Evolutionary conservation across 2,797 vertebrate species (phyloP).

Genomic region (Rhynchonycteris naso): DNA sequence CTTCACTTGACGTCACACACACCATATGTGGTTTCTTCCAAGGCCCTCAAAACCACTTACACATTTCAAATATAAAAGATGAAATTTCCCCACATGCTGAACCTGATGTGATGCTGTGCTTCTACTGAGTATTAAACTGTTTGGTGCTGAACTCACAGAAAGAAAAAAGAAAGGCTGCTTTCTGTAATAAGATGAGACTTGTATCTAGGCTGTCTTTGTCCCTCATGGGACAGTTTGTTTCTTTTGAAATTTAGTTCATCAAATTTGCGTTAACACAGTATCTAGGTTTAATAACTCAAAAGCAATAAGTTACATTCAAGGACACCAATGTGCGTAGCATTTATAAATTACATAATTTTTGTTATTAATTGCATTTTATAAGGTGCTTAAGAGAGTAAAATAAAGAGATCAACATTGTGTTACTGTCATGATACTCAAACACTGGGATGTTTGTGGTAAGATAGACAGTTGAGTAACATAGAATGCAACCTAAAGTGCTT

Average conservation of each 20-base stretch:
- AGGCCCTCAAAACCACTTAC: not conserved
- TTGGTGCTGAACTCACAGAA: not conserved
- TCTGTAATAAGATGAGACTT: not conserved
- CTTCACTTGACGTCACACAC: accelerated
- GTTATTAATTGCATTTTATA: not conserved
- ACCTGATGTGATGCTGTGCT: too few relatives aligned
- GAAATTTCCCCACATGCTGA: not conserved
- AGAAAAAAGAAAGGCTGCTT: not conserved
- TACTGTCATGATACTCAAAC: accelerated
- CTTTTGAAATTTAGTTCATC: not conserved
- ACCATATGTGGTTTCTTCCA: not conserved
- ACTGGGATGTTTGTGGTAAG: accelerated
- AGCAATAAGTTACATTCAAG: not conserved
- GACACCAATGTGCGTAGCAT: not conserved
- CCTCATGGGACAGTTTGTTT: not conserved
- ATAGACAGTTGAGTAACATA: not conserved
- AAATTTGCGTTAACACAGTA: not conserved
- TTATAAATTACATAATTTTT: not conserved
- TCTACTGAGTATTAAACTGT: not conserved
- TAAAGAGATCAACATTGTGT: not conserved
- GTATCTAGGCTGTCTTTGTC: not conserved
- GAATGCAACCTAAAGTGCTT: not conserved
- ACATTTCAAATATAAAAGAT: not conserved
- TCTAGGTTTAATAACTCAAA: not conserved
- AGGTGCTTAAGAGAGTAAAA: not conserved